Base-by-base conservation (phyloP, 2,113 vertebrate species). In the Leucopsar rothschildi region DNA sequence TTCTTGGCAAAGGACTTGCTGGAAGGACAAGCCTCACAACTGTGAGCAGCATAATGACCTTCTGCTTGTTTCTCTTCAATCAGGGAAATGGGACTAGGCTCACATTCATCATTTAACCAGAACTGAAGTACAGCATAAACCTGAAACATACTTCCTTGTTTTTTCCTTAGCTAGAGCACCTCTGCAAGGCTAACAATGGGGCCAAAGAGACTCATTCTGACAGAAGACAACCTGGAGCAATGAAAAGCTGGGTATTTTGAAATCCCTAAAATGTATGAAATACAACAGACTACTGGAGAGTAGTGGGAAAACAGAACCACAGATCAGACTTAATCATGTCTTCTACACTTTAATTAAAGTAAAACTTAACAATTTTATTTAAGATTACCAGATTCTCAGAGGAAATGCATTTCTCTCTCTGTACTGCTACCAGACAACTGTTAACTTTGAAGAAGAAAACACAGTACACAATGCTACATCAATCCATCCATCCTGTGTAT, bases 361-460 rank as follows among this genome's bases (percentile, higher is more conserved):
- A 83, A 92, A 75, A 82, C 22, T 73, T 71, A 75, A 70, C 23
- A 56, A 52, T 81, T 84, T 82, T 87, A 91, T 87, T 93, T 90
- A 90, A 89, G 64, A 71, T 92, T 80, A 95, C 40, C 22, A 65
- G 42, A 53, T 82, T 90, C 85, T 78, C 70, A 90, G 70, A 78
- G 72, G 82, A 70, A 81, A 95, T 66, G 75, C 40, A 76, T 63
- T 94, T 93, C 86, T 78, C 79, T 83, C 63, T 66, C 68, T 82
- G 35, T 64, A 75, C 57, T 93, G 81, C 91, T 93, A 86, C 56
- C 29, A 82, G 78, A 78, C 12, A 88, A 77, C 21, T 71, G 94
- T 52, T 90, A 91, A 92, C 76, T 94, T 86, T 35, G 55, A 91
- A 94, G 55, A 92, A 57, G 79, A 65, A n/a, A 27, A 79, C 31